Base-by-base conservation (phyloP, 2,113 vertebrate genomes). In the Erythrocercus mccallii region DNA sequence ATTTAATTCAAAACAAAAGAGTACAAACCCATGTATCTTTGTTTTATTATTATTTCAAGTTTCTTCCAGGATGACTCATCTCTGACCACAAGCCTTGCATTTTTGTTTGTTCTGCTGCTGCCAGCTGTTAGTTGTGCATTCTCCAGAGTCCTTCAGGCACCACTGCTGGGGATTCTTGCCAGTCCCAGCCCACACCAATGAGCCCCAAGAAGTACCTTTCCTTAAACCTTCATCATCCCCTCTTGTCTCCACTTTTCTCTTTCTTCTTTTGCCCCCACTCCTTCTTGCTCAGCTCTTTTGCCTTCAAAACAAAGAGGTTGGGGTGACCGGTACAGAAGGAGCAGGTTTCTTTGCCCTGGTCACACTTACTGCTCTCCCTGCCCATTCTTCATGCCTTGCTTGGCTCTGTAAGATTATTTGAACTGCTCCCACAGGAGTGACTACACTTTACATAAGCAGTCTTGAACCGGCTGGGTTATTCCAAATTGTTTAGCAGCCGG, bases 341-440 rank as follows among this genome's bases (percentile, higher is more conserved):
- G 30, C 25, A 54, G 0, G 0, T 70, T 77, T 83, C 50, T 80
- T 83, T 73, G 40, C 31, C 14, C 27, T 40, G 17, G 38, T 42
- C 38, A 28, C 11, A n/a, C 13, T 54, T 73, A 9, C 6, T 70
- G 42, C 44, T 84, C 40, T 78, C 19, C 42, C 33, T 66, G n/a
- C 14, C 22, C 2, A 0, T 38, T 61, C 19, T 65, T 56, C 1
- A 0, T n/a, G 14, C 3, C 38, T 57, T 2, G 0, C 21, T 77
- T 37, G 31, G 13, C 50, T 78, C 31, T 8, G 3, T 64, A 31
- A 76, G 18, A 25, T 27, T 60, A 31, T 50, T 50, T 5, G 1
- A 84, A 60, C 54, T 60, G 40, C 50, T 72, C 40, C 65, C 6
- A 1, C 50, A 38, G 40, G 19, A 72, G n/a, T 57, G 37, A 17